Conservation (phyloP, 2,888 invertebrate genomes). For the Tiliacea aurago region DNA sequence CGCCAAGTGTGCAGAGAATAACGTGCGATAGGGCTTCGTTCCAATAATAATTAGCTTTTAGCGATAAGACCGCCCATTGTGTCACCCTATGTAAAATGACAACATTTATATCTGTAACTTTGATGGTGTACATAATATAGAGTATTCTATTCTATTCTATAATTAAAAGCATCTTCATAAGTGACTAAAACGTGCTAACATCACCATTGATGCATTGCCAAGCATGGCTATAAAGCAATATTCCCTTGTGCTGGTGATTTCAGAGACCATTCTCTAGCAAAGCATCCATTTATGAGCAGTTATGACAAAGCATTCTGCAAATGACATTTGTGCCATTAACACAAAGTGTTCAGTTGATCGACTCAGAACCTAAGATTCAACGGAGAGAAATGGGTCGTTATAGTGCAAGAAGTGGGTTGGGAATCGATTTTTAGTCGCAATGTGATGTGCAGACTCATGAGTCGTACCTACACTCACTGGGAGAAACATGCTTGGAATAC, state of each 20-base stretch:
- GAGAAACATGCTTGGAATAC: constrained; percentile 14
- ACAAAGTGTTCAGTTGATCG: constrained; percentile 58
- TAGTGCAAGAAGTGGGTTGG: constrained; percentile 53
- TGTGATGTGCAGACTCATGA: constrained; percentile 9
- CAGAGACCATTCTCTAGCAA: constrained; percentile 9
- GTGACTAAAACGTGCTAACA: neutral
- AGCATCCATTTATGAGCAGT: constrained; percentile 25
- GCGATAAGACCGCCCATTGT: too few relatives aligned
- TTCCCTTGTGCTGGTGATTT: neutral
- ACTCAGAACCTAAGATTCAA: constrained; percentile 49
- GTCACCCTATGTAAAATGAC: too few relatives aligned
- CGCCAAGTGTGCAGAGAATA: too few relatives aligned
- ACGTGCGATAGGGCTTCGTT: too few relatives aligned
- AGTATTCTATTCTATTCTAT: too few relatives aligned
- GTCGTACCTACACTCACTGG: constrained; percentile 1
- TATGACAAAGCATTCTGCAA: constrained; percentile 51
- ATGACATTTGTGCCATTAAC: constrained; percentile 58
- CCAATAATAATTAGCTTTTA: too few relatives aligned
- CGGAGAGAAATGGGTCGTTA: constrained; percentile 56
- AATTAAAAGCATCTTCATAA: neutral
- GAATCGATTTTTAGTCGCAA: constrained; percentile 54
- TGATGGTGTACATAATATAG: too few relatives aligned
- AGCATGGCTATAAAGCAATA: neutral
- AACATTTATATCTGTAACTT: too few relatives aligned
- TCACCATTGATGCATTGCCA: neutral